Evolutionary conservation across 2,113 vertebrate genomes (phyloP).

Genomic region (Muscicapa adusta): DNA sequence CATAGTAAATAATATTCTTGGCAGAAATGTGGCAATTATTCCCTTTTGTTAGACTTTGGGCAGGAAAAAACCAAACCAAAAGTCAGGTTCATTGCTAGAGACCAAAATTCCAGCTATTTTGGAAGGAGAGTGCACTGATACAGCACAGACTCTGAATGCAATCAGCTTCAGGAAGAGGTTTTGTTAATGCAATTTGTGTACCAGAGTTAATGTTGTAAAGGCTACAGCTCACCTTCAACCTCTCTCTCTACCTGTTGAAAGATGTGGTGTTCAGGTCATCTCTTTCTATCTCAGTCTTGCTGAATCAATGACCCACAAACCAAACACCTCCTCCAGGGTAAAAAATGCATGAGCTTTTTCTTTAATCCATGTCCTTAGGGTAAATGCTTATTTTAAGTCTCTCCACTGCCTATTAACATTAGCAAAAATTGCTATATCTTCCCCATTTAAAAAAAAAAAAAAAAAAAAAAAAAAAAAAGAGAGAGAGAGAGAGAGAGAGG

Average conservation of each 20-base stretch:
- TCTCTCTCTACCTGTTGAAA: background rate
- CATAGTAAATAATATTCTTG: background rate
- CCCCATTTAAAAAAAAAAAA: background rate
- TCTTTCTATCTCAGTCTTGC: background rate
- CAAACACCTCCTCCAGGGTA: background rate
- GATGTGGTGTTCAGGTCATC: background rate
- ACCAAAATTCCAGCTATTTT: background rate
- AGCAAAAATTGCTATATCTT: background rate
- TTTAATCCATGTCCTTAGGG: constrained; percentile 27
- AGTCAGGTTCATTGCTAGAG: background rate
- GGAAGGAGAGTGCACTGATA: background rate
- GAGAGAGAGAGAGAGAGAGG: no score
- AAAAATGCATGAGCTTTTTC: constrained; percentile 14
- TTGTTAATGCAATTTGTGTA: background rate
- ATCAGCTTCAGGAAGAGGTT: background rate
- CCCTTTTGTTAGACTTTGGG: background rate
- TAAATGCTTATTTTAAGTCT: constrained; percentile 27
- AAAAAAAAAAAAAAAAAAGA: rapidly evolving
- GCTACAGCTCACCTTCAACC: background rate
- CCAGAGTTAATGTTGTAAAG: background rate
- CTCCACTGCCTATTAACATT: background rate
- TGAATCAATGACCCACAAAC: constrained; percentile 29
- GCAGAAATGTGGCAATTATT: background rate
- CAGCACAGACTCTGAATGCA: background rate
- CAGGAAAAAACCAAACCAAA: background rate